These are phyloP conservation scores for Varanus salvator DNA, from an alignment of 2,113 vertebrate genomes.

Conservation along the genomic window DNA sequence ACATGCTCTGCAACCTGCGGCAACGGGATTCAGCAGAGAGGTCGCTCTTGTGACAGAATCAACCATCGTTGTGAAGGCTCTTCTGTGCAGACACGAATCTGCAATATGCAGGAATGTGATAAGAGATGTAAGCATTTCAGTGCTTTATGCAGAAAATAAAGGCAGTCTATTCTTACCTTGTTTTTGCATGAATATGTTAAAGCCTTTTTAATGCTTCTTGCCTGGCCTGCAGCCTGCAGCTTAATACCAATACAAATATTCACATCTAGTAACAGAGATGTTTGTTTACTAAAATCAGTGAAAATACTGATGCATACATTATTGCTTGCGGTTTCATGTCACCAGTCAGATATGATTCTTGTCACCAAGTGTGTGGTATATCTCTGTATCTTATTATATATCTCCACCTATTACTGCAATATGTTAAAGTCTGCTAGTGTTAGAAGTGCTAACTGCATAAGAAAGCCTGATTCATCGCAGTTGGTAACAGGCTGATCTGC, in stretches of 20 bases:
- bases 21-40: conserved; percentile 95
- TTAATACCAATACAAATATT: background rate
- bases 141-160: background rate
- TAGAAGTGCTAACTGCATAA: background rate
- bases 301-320: background rate
- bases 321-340: background rate
- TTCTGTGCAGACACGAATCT: conserved; percentile 97
- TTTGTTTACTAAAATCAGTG: background rate
- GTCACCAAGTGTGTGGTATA: background rate
- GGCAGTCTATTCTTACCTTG: background rate
- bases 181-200: background rate
- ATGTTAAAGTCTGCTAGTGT: background rate
- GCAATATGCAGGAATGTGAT: conserved; percentile 95
- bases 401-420: background rate
- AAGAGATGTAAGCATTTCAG: conserved; percentile 91
- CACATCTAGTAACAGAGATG: conserved; percentile 4
- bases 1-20: conserved; percentile 95
- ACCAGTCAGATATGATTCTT: background rate
- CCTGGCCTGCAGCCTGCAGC: background rate
- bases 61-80: conserved; percentile 96
- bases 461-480: background rate
- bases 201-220: background rate
- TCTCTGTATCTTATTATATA: background rate
- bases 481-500: conserved; percentile 15
- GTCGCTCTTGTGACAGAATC: conserved; percentile 97